Evolutionary conservation across 53 echinoderm and acorn worm genomes (phyloP).

Genomic region (Hippasteria phrygiana): DNA sequence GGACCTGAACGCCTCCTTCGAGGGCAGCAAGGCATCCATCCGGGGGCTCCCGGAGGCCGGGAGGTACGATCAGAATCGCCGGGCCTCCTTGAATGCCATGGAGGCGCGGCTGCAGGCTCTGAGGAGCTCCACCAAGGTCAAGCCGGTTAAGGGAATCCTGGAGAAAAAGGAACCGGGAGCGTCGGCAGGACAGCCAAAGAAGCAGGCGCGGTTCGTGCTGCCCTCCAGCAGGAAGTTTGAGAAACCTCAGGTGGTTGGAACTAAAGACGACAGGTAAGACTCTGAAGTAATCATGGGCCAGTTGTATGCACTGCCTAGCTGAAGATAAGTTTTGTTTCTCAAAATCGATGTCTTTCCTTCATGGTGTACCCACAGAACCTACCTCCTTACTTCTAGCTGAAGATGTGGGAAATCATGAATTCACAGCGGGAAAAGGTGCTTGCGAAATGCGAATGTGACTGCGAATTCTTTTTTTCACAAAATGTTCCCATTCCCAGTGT

Average conservation of each 20-base stretch:
- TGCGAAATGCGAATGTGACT: no score
- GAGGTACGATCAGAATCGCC: slow-evolving; percentile 41
- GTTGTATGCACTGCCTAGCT: no score
- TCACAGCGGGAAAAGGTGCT: no score
- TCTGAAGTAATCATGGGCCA: no score
- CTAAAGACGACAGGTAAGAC: slow-evolving; percentile 36
- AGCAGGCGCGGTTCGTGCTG: slow-evolving; percentile 54
- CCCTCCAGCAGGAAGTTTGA: slow-evolving; percentile 72
- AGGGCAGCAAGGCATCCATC: slow-evolving; percentile 15
- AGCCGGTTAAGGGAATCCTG: slow-evolving; percentile 48
- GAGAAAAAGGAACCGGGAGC: slow-evolving; percentile 36
- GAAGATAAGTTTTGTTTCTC: no score
- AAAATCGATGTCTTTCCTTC: no score
- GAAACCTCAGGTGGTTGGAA: slow-evolving; percentile 13
- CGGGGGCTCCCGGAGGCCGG: slow-evolving; percentile 23
- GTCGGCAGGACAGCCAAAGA: slow-evolving; percentile 31
- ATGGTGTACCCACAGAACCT: no score
- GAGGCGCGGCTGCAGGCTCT: slow-evolving; percentile 65
- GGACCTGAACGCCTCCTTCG: slow-evolving; percentile 15
- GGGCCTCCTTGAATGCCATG: slow-evolving; percentile 57
- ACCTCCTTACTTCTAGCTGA: no score
- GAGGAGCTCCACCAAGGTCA: slow-evolving; percentile 53
- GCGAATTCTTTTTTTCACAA: no score
- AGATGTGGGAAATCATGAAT: no score
- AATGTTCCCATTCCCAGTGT: no score